Conservation (phyloP, 2,797 vertebrate genomes). For the Allobates femoralis region DNA sequence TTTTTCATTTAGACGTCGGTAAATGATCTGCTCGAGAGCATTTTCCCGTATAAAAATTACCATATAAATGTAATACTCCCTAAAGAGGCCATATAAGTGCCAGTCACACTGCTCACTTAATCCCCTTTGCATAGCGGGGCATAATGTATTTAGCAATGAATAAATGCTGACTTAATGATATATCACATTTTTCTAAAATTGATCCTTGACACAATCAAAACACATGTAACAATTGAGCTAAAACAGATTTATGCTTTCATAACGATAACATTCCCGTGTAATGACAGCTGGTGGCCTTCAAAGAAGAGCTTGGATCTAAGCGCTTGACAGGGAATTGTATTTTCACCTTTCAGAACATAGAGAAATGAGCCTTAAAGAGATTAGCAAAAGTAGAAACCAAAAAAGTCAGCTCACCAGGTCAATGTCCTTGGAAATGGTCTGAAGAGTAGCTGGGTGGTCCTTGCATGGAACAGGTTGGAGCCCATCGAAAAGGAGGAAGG, state of each 20-base stretch:
- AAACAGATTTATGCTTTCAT: not conserved
- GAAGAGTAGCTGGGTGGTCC: too few species aligned
- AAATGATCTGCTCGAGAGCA: constrained; percentile 3
- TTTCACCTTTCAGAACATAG: not conserved
- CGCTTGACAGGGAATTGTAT: not conserved
- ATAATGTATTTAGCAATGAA: not conserved
- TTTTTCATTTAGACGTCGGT: not conserved
- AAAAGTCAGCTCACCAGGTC: too few species aligned
- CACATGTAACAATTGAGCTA: not conserved
- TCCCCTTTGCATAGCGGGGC: not conserved
- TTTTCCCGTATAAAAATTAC: not conserved
- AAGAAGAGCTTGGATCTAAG: not conserved
- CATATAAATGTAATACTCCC: constrained; percentile 1
- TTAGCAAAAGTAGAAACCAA: too few species aligned
- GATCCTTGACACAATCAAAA: not conserved
- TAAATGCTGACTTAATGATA: constrained; percentile 9
- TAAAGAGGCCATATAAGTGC: not conserved
- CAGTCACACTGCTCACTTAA: not conserved
- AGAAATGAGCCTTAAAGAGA: not conserved
- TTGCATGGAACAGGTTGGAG: too few species aligned
- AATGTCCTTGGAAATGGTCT: too few species aligned
- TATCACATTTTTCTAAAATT: not conserved
- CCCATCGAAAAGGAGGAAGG: too few species aligned
- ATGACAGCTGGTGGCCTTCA: not conserved
- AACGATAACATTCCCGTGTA: not conserved